phyloP scores from a whole-genome alignment of 2,888 invertebrate species.

The Epirrhoe tristata region DNA sequence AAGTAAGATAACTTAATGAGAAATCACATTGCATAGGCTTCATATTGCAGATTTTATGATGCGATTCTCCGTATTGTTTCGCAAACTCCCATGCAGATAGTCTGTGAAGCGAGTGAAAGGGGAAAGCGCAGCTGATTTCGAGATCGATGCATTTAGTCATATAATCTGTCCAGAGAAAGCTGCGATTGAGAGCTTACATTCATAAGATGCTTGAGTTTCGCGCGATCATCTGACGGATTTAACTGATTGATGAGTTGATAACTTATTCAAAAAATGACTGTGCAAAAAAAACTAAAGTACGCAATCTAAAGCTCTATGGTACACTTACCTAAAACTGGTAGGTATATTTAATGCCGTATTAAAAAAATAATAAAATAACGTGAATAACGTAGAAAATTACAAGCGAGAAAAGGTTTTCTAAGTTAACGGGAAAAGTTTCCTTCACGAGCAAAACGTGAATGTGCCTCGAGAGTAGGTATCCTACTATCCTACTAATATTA shows the following conservation, averaged over 20 bases:
- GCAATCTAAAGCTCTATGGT: no score
- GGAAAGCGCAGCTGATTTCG: conserved; percentile 30
- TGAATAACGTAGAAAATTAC: no score
- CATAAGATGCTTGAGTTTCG: neutral
- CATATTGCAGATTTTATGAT: conserved; percentile 25
- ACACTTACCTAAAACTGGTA: no score
- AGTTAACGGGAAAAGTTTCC: no score
- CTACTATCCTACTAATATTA: no score
- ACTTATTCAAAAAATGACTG: neutral
- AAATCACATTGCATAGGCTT: conserved; percentile 19
- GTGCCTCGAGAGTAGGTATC: no score
- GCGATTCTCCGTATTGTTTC: conserved; percentile 30
- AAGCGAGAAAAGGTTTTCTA: no score
- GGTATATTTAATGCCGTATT: no score
- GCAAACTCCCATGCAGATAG: conserved; percentile 22
- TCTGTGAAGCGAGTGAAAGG: conserved; percentile 39
- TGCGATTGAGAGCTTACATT: neutral
- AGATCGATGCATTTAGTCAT: conserved; percentile 19
- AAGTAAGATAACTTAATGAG: conserved; percentile 6
- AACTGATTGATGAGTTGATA: neutral
- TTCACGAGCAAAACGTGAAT: no score
- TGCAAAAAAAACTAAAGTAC: neutral
- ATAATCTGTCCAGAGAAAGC: conserved; percentile 30
- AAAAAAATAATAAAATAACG: no score
- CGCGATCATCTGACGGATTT: neutral